Evolutionary conservation across 1,140 invertebrate species (phyloP).

Genomic region (Orchestia grillus): DNA sequence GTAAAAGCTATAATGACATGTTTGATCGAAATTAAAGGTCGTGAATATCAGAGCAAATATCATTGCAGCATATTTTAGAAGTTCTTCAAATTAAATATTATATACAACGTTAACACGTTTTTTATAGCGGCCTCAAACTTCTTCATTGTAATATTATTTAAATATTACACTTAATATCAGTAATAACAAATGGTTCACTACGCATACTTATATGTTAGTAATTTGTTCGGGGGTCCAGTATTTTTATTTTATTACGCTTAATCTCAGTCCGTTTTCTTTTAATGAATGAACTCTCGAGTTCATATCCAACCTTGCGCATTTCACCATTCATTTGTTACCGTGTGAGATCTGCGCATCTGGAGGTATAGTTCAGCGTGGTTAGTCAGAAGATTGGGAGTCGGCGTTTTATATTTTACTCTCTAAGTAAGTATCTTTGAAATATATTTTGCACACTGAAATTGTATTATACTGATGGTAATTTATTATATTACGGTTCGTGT

Average conservation of each 20-base stretch:
- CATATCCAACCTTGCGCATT: background rate
- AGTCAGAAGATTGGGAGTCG: background rate
- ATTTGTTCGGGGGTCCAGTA: too few species aligned
- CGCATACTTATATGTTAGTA: too few species aligned
- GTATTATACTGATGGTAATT: background rate
- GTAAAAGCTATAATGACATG: too few species aligned
- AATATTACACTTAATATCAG: too few species aligned
- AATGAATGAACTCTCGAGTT: background rate
- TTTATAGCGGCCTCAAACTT: too few species aligned
- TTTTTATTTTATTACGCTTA: background rate
- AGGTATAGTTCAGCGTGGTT: constrained; percentile 23
- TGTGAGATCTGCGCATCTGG: background rate
- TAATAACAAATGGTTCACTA: too few species aligned
- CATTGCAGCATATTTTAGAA: too few species aligned
- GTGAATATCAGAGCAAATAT: too few species aligned
- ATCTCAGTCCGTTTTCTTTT: background rate
- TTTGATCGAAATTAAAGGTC: too few species aligned
- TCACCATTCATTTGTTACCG: background rate
- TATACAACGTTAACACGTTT: too few species aligned
- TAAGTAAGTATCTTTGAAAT: background rate
- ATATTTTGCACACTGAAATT: background rate
- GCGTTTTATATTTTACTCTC: constrained; percentile 19
- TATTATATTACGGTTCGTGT: background rate
- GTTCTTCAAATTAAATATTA: too few species aligned
- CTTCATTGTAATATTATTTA: too few species aligned